Percentiles rank a stretch among this genome's conserved stretches.
Conservation (phyloP, 2,888 invertebrate genomes). For the Drosophila atripex region DNA sequence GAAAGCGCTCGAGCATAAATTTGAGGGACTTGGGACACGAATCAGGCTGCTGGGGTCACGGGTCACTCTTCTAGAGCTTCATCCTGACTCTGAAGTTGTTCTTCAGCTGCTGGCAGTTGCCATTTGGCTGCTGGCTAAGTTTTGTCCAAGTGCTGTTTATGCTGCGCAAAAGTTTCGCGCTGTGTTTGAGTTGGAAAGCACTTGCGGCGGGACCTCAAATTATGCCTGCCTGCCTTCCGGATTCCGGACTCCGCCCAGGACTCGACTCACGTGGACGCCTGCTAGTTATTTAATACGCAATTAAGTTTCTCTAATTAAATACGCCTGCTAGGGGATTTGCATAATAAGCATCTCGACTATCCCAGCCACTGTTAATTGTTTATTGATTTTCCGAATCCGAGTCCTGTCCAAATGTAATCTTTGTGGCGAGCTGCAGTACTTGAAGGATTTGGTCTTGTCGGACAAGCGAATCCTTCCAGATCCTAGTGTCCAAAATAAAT, state of each 20-base stretch:
- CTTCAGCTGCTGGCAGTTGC: slow-evolving; percentile 14
- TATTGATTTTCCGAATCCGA: slow-evolving; percentile 28
- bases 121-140: slow-evolving; percentile 19
- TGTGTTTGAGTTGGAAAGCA: slow-evolving; percentile 54
- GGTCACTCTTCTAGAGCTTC: slow-evolving; percentile 32
- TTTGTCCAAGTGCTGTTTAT: slow-evolving; percentile 36
- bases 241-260: slow-evolving; percentile 1
- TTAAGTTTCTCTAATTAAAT: slow-evolving; percentile 61
- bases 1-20: slow-evolving; percentile 14
- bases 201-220: slow-evolving; percentile 32
- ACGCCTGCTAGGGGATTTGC: slow-evolving; percentile 43
- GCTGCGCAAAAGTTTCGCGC: slow-evolving; percentile 34
- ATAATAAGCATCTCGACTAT: slow-evolving; percentile 47
- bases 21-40: not conserved
- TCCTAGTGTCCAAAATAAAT: not conserved
- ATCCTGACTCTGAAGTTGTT: slow-evolving; percentile 33
- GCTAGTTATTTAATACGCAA: slow-evolving; percentile 71
- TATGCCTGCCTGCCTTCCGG: not conserved
- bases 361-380: slow-evolving; percentile 19
- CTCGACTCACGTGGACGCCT: slow-evolving; percentile 35
- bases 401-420: not conserved
- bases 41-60: not conserved
- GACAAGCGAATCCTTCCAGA: slow-evolving; percentile 21
- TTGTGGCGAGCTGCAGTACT: not conserved
- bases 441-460: not conserved